Base-by-base conservation (phyloP, 2,888 invertebrate genomes). In the Dynastes tityus region DNA sequence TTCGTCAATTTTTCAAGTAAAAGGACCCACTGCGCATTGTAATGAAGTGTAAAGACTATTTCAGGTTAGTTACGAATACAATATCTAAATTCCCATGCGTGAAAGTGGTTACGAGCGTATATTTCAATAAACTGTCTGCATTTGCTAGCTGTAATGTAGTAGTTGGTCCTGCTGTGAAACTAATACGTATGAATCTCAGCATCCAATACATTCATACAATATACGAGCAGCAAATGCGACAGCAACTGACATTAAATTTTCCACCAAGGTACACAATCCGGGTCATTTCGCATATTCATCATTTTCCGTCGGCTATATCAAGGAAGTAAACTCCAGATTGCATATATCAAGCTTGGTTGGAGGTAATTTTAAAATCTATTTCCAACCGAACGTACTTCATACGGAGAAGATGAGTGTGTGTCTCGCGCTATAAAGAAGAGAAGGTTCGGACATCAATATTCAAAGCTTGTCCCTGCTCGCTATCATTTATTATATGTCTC, bases 401-500 rank as follows among this genome's bases (percentile, higher is more conserved):
- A 83, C 83, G 83, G 83, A 83, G 82, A 84, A 81, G 83, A 84
- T 83, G 84, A 83, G 85, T 84, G 84, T 84, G 80, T 85, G 85
- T 84, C 85, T 84, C 55, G 45, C 37, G 58, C 73, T 40, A 61
- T 40, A 58, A 58, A 37, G 51, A 40, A 51, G 27, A n/a, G 71
- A 73, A 73, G 11, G 73, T 85, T 85, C 83, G 85, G 84, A 85
- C 88, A 88, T 88, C 88, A 88, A 88, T 88, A 88, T 88, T 88
- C 88, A 87, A 87, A 87, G 86, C 86, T 86, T 85, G 88, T 88
- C 86, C 84, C 84, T 81, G 82, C 83, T 45, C 61, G 82, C 84
- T 86, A 87, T 87, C 88, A 87, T 88, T 88, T 88, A 87, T 88
- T 87, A 88, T 84, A 86, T 84, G 85, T 85, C 86, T 85, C 83